A percentile compares a stretch with the other conserved stretches of the same genome.
Conservation (phyloP, 2,113 vertebrate genomes). For the Sylvicapra grimmia region DNA sequence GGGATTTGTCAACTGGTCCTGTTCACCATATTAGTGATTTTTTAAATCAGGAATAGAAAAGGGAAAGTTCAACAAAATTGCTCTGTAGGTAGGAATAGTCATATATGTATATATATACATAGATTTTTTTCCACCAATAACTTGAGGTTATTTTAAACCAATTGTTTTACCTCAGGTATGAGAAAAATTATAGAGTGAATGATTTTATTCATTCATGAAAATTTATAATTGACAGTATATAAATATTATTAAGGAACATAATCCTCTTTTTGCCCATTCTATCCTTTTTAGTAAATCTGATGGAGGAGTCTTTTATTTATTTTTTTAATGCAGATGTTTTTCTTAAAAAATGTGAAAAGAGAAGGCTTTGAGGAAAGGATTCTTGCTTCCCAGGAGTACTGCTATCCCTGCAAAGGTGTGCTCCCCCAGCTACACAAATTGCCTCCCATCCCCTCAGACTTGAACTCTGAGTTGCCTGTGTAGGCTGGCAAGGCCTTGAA, state of each 20-base stretch:
- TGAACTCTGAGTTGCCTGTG: neutral
- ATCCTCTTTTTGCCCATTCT: neutral
- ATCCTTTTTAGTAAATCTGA: neutral
- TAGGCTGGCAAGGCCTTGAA: neutral
- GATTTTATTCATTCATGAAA: slow-evolving; percentile 1
- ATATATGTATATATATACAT: neutral
- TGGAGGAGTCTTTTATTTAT: neutral
- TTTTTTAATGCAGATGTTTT: neutral
- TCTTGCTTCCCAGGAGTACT: neutral
- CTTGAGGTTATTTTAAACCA: neutral
- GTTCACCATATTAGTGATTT: neutral
- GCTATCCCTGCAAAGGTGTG: neutral
- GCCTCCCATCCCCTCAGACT: neutral
- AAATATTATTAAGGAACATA: neutral
- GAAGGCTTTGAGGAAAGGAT: neutral
- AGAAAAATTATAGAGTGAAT: neutral
- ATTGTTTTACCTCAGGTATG: neutral
- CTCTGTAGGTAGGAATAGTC: neutral
- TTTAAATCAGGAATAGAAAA: neutral
- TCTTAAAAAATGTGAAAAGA: slow-evolving; percentile 1
- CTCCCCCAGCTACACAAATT: neutral
- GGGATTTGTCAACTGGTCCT: neutral
- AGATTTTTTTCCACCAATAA: neutral
- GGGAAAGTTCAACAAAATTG: neutral
- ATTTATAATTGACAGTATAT: neutral